Evolutionary conservation across 2,113 vertebrate genomes (phyloP).

Genomic region (Typhlomys cinereus): DNA sequence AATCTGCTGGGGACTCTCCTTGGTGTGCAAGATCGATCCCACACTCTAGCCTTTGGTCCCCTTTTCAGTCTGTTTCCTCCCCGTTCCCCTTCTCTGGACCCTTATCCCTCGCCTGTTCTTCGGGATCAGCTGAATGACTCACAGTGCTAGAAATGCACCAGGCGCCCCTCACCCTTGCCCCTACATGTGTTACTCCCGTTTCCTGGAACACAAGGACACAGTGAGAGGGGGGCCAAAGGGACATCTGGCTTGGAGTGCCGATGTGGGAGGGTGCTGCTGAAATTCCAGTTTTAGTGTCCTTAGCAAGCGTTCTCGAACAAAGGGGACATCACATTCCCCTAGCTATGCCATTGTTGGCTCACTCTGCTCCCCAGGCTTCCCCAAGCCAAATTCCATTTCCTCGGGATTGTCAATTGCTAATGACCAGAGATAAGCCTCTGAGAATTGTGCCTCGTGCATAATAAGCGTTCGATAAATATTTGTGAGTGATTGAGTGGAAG

Average conservation of each 20-base stretch:
- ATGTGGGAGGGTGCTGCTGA: conserved; percentile 22
- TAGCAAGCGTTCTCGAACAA: background rate
- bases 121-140: conserved; percentile 35
- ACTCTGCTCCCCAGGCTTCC: background rate
- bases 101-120: background rate
- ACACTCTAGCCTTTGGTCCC: background rate
- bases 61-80: background rate
- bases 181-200: conserved; percentile 30
- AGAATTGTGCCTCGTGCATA: background rate
- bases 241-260: conserved; percentile 20
- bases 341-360: background rate
- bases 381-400: background rate
- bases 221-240: background rate
- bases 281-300: conserved; percentile 4
- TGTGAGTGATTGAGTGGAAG: background rate
- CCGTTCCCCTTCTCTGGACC: background rate
- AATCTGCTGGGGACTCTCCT: conserved; percentile 37
- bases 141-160: conserved; percentile 19
- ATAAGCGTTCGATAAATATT: background rate
- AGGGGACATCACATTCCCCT: background rate
- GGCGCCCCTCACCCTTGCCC: conserved; percentile 17
- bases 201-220: conserved; percentile 27
- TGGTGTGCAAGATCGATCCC: conserved; percentile 15
- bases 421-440: conserved; percentile 34
- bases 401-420: conserved; percentile 24